Evolutionary conservation across 2,797 vertebrate species (phyloP), one percentile per base, ranked within the genome.

Genomic region (Taeniopygia guttata): DNA sequence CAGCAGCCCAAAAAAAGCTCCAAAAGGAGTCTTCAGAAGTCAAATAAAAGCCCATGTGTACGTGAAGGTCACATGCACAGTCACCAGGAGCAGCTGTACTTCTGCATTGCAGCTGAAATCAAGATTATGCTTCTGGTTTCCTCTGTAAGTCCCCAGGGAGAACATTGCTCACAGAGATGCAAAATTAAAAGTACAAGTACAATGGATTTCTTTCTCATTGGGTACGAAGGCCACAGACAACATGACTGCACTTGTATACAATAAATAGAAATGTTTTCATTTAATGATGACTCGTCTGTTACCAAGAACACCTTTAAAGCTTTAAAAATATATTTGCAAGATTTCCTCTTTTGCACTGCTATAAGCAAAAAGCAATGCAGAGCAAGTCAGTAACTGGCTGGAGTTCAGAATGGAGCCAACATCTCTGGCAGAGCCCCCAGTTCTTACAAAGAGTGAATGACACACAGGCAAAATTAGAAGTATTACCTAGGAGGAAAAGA

Each of bases 21-120:
- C 36, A 63, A 19, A 49, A 49, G 26, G 40, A 76, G 29, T 13
- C 55, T 80, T 76, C 67, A 51, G 64, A 77, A 63, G 59, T 25
- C 63, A 76, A 76, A 62, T 13, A 26, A 84, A 87, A 87, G 56
- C 63, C 20, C 23, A 2, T 1, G 34, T 26, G 34, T 63, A 74
- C 3, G 12, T 59, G 75, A 92, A 83, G 76, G 89, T 60, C 46
- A 19, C 0, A 2, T 15, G 4, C 55, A 54, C 0, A 0, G 66
- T 64, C 82, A 58, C 34, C 46, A 70, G 59, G 79, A 83, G 49
- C 76, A 89, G 49, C 21, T 5, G 2, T 21, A 83, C 49, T 87
- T 79, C 84, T 89, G 72, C 82, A 89, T 5, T 84, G 89, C 70
- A 83, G 78, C 75, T 89, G 84, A 91, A 80, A 89, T 42, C 54